Percentiles rank a stretch among this genome's conserved stretches.
Conservation (phyloP, 2,113 vertebrate genomes). For the Vimba vimba region DNA sequence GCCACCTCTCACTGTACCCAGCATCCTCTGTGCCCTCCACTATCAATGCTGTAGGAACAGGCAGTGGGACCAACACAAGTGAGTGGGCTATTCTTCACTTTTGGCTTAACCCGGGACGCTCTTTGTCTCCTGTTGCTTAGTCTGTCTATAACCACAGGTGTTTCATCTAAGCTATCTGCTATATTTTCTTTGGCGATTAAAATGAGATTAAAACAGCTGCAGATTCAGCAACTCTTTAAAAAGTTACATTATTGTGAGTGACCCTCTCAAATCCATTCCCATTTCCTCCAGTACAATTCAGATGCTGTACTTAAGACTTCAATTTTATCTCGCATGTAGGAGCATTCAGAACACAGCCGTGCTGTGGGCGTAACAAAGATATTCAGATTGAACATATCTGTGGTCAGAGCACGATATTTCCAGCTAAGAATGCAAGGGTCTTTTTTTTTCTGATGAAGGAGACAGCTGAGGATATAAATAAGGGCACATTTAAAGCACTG, state of each 20-base stretch:
- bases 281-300: not conserved
- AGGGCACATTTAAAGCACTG: conserved; percentile 74
- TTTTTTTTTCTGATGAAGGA: conserved; percentile 74
- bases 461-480: conserved; percentile 85
- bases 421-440: conserved; percentile 76
- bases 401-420: conserved; percentile 79
- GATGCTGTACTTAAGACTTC: not conserved
- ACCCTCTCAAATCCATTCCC: not conserved
- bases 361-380: conserved; percentile 63
- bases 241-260: not conserved
- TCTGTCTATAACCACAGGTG: conserved; percentile 10
- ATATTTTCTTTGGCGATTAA: not conserved
- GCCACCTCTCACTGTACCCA: conserved; percentile 92
- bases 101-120: not conserved
- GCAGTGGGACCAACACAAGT: conserved; percentile 85
- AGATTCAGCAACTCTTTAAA: not conserved
- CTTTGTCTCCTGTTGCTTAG: not conserved
- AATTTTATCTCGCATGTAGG: not conserved
- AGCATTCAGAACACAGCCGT: conserved; percentile 14
- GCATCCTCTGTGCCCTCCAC: conserved; percentile 94
- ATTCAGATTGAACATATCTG: conserved; percentile 75
- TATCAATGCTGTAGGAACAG: conserved; percentile 95
- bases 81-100: conserved; percentile 71
- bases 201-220: conserved; percentile 2
- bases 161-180: not conserved